Percentiles rank a stretch among this genome's conserved stretches.
Conservation (phyloP, 1,140 invertebrate species). For the Trichomalopsis sarcophagae region DNA sequence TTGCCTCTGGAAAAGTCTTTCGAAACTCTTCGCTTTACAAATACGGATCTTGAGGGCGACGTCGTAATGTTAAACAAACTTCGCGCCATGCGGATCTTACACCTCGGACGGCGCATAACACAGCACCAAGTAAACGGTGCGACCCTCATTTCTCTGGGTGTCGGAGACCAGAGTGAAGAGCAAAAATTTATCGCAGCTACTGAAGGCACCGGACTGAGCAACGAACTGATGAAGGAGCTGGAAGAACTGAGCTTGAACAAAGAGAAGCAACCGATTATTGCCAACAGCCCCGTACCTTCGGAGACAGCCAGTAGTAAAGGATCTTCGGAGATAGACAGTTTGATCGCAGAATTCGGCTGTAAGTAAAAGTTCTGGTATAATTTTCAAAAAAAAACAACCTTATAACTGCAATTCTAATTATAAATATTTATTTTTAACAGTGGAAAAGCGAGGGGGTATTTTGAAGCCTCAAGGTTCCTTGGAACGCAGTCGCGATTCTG, state of each 20-base stretch:
- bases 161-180: conserved; percentile 56
- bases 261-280: conserved; percentile 57
- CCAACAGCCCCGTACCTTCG: conserved; percentile 67
- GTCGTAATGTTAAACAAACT: conserved; percentile 64
- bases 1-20: conserved; percentile 81
- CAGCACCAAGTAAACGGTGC: conserved; percentile 71
- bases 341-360: conserved; percentile 55
- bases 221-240: conserved; percentile 70
- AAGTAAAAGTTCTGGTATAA: conserved; percentile 41
- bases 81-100: conserved; percentile 73
- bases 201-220: conserved; percentile 64
- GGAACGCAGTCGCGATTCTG: conserved; percentile 77
- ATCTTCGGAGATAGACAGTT: conserved; percentile 62
- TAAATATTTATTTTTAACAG: conserved; percentile 53
- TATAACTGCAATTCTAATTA: not conserved
- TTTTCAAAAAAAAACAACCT: not conserved
- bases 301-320: conserved; percentile 67
- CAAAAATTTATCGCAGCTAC: conserved; percentile 60
- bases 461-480: conserved; percentile 82
- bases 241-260: conserved; percentile 70
- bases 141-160: conserved; percentile 60
- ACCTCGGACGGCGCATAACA: conserved; percentile 74
- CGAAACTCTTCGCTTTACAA: conserved; percentile 72
- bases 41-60: conserved; percentile 65
- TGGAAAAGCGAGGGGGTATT: conserved; percentile 80